Evolutionary conservation across 2,113 vertebrate genomes (phyloP).

Genomic region (Camelus bactrianus): DNA sequence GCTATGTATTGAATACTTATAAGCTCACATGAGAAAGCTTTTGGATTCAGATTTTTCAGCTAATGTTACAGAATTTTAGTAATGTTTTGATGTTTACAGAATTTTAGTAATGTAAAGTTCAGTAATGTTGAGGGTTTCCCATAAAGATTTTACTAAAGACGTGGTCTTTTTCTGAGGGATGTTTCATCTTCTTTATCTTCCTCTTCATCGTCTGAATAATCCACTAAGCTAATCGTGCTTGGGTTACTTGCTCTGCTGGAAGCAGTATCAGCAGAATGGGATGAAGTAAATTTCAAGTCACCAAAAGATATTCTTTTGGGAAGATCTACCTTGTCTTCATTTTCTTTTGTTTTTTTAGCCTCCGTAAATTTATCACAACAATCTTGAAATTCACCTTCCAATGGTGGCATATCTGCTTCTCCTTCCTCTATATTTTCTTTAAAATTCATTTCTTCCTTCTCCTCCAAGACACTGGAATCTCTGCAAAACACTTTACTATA

Average conservation of each 20-base stretch:
- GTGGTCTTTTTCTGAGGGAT: constrained; percentile 92
- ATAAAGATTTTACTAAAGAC: constrained; percentile 90
- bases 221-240: constrained; percentile 88
- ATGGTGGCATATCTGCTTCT: constrained; percentile 86
- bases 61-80: constrained; percentile 86
- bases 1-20: constrained; percentile 86
- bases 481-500: constrained; percentile 87
- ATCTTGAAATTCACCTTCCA: constrained; percentile 92
- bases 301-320: constrained; percentile 83
- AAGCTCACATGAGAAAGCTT: constrained; percentile 85
- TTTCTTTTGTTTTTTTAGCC: constrained; percentile 91
- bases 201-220: constrained; percentile 93
- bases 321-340: constrained; percentile 87
- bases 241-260: constrained; percentile 86
- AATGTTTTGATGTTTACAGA: constrained; percentile 74
- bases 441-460: constrained; percentile 92
- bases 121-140: not conserved
- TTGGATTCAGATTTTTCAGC: constrained; percentile 85
- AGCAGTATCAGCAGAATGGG: constrained; percentile 87
- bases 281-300: constrained; percentile 87
- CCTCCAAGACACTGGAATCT: constrained; percentile 88
- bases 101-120: constrained; percentile 73
- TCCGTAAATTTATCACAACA: constrained; percentile 92
- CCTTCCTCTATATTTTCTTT: constrained; percentile 90
- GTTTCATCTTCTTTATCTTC: constrained; percentile 91